phyloP scores from a whole-genome alignment of 1,140 invertebrate genomes.

The Ceratoteleas bidentatus region DNA sequence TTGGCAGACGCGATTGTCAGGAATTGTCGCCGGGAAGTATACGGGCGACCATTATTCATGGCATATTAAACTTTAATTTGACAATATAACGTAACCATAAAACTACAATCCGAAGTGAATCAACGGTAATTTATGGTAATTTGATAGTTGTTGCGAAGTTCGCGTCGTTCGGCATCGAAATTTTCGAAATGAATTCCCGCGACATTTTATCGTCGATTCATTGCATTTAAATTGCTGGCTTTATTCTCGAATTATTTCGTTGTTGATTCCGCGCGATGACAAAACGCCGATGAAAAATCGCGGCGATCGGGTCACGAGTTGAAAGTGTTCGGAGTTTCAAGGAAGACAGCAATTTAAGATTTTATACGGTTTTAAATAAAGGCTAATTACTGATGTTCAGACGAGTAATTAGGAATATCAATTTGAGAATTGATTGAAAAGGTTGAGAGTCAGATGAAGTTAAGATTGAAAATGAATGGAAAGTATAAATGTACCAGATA shows the following conservation, averaged over 20 bases:
- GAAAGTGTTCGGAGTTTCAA: too few species aligned
- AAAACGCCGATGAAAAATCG: conserved; percentile 21
- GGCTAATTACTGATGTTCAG: too few species aligned
- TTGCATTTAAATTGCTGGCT: conserved; percentile 23
- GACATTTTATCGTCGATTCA: conserved; percentile 30
- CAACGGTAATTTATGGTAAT: conserved; percentile 44
- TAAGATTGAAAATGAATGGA: too few species aligned
- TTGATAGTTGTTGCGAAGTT: conserved; percentile 39
- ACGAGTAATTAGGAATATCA: too few species aligned
- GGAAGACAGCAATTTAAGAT: too few species aligned
- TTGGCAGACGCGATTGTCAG: conserved; percentile 19
- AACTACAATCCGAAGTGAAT: conserved; percentile 32
- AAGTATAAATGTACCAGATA: too few species aligned
- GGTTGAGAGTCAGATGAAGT: too few species aligned
- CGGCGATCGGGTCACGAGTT: conserved; percentile 5
- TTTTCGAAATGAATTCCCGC: conserved; percentile 29
- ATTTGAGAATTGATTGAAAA: too few species aligned
- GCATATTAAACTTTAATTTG: conserved; percentile 49
- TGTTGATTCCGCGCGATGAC: conserved; percentile 15
- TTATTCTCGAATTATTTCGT: conserved; percentile 25
- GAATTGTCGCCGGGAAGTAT: conserved; percentile 33
- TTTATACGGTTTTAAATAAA: too few species aligned
- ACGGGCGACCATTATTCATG: conserved; percentile 35
- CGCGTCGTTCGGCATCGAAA: background rate
- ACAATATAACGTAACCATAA: conserved; percentile 41